These are phyloP conservation scores for Watersipora subatra DNA, from an alignment of 1,140 invertebrate genomes.

Conservation along the genomic window DNA sequence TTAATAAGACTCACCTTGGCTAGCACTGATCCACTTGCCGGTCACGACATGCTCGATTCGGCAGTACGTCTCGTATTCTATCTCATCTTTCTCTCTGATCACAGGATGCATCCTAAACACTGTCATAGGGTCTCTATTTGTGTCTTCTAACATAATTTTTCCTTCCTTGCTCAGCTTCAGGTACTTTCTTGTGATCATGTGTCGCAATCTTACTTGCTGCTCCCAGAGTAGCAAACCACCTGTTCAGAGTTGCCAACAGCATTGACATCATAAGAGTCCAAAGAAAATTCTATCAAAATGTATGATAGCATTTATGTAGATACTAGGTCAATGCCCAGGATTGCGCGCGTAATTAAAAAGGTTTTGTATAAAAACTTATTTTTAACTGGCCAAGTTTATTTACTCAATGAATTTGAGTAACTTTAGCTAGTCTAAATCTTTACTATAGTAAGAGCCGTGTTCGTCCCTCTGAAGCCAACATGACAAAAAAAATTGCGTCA, in stretches of 20 bases:
- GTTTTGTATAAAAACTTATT: too few relatives aligned
- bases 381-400: too few relatives aligned
- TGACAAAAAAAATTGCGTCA: too few relatives aligned
- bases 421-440: too few relatives aligned
- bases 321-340: too few relatives aligned
- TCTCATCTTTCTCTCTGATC: conserved; percentile 30
- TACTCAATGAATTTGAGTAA: too few relatives aligned
- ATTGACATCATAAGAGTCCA: neutral
- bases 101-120: conserved; percentile 37
- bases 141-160: conserved; percentile 23
- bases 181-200: conserved; percentile 34
- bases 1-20: conserved; percentile 26
- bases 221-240: conserved; percentile 35
- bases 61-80: conserved; percentile 28
- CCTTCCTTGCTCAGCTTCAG: conserved; percentile 25
- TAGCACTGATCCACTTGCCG: conserved; percentile 30
- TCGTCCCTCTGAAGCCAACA: too few relatives aligned
- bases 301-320: too few relatives aligned
- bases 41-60: conserved; percentile 34
- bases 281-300: too few relatives aligned
- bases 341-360: too few relatives aligned
- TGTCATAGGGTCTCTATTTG: conserved; percentile 26
- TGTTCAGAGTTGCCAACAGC: conserved; percentile 12
- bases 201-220: conserved; percentile 32
- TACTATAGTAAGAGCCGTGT: too few relatives aligned